A percentile compares a stretch with the other conserved stretches of the same genome.
Evolutionary conservation across 37 sponge, comb jelly and placozoan species (phyloP).

Genomic region (Hexactinellida sp.): DNA sequence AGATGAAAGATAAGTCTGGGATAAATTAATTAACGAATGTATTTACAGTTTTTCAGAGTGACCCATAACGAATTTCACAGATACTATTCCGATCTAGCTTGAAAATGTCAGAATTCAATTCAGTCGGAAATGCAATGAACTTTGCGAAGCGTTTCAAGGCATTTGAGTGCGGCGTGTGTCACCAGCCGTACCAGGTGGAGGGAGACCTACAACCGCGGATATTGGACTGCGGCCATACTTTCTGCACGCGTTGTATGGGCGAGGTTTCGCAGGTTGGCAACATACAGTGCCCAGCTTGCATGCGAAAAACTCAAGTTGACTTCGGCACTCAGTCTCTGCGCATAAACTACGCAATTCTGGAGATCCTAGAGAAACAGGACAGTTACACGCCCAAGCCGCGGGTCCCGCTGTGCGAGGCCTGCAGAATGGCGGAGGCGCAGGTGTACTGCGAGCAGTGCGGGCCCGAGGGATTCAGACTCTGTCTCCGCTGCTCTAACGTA

Average conservation of each 20-base stretch:
- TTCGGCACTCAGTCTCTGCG: background rate
- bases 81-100: no score
- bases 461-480: background rate
- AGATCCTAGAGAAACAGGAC: constrained; percentile 8
- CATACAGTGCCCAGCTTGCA: constrained; percentile 45
- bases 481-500: background rate
- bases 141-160: constrained; percentile 3
- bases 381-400: background rate
- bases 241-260: constrained; percentile 39
- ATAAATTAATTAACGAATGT: no score
- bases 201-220: constrained; percentile 30
- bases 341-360: background rate
- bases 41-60: no score
- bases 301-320: background rate
- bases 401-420: background rate
- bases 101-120: constrained; percentile 1
- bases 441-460: constrained; percentile 3
- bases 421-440: background rate
- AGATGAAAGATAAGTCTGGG: no score
- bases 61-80: no score
- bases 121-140: background rate
- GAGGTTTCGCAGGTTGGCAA: background rate
- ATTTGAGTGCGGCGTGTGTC: constrained; percentile 8
- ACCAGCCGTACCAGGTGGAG: background rate
- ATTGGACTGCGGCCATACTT: constrained; percentile 52